A percentile compares a stretch with the other conserved stretches of the same genome.
Evolutionary conservation across 2,797 vertebrate genomes (phyloP).

Genomic region (Petrocephalus schoutedeni): DNA sequence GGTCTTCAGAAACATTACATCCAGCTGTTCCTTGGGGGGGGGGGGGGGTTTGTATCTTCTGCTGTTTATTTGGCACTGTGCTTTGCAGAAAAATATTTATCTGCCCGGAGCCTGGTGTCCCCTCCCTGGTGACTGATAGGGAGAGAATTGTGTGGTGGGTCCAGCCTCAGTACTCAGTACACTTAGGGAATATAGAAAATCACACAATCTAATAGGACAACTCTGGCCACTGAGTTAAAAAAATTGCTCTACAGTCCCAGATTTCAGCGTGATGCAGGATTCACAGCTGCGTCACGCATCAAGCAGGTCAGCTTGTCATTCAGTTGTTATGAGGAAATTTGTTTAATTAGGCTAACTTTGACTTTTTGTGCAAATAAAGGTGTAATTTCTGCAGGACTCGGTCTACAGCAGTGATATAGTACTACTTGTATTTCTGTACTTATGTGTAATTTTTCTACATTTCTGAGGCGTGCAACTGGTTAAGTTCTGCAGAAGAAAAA

Average conservation of each 20-base stretch:
- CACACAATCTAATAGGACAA: neutral
- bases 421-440: slow-evolving; percentile 27
- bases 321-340: slow-evolving; percentile 24
- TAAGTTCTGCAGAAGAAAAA: slow-evolving; percentile 40
- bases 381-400: slow-evolving; percentile 18
- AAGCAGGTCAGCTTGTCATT: slow-evolving; percentile 24
- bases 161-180: neutral
- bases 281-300: neutral
- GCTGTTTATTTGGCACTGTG: slow-evolving; percentile 34
- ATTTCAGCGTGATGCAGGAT: slow-evolving; percentile 23
- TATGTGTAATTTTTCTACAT: slow-evolving; percentile 6
- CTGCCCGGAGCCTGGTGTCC: slow-evolving; percentile 19
- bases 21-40: slow-evolving; percentile 32
- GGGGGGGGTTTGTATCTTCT: slow-evolving; percentile 22
- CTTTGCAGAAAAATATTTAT: slow-evolving; percentile 40
- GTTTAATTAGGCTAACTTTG: slow-evolving; percentile 15
- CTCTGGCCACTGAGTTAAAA: neutral
- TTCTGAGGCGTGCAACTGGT: slow-evolving; percentile 33
- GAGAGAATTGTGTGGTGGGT: neutral
- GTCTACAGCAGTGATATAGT: neutral
- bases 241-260: neutral
- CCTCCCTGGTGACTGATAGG: slow-evolving; percentile 15
- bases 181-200: neutral
- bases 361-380: slow-evolving; percentile 16
- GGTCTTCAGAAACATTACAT: slow-evolving; percentile 22